Conservation (phyloP, 2,113 vertebrate species). For the Sclerurus mexicanus region DNA sequence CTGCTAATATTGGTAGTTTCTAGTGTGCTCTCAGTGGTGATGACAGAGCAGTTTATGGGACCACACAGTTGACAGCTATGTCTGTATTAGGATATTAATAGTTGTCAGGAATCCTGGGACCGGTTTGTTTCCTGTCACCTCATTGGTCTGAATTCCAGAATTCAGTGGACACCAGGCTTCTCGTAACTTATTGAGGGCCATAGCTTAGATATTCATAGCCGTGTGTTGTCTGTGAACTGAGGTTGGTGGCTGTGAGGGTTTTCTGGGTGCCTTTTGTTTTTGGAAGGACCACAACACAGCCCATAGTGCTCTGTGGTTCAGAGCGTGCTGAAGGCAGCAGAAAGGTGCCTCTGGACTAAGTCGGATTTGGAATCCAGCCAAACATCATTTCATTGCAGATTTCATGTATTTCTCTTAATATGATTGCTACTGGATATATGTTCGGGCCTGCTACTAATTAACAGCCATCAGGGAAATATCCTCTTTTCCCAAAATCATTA, state of each 20-base stretch:
- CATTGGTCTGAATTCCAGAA: not conserved
- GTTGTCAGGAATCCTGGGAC: not conserved
- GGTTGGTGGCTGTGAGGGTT: not conserved
- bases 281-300: not conserved
- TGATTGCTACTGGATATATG: not conserved
- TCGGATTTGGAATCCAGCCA: not conserved
- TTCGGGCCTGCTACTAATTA: slow-evolving; percentile 1
- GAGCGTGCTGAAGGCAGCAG: not conserved
- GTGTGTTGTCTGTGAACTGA: not conserved
- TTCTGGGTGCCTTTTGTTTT: not conserved
- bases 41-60: not conserved
- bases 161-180: not conserved
- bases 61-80: not conserved
- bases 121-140: not conserved
- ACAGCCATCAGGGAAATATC: not conserved
- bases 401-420: not conserved
- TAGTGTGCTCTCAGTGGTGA: not conserved
- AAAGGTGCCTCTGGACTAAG: not conserved
- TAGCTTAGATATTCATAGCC: not conserved
- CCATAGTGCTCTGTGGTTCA: fast-evolving
- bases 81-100: not conserved
- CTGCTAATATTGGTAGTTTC: not conserved
- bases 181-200: fast-evolving
- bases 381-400: not conserved
- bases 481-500: not conserved